Conservation (phyloP, 2,113 vertebrate genomes). For the Festucalex cinctus region DNA sequence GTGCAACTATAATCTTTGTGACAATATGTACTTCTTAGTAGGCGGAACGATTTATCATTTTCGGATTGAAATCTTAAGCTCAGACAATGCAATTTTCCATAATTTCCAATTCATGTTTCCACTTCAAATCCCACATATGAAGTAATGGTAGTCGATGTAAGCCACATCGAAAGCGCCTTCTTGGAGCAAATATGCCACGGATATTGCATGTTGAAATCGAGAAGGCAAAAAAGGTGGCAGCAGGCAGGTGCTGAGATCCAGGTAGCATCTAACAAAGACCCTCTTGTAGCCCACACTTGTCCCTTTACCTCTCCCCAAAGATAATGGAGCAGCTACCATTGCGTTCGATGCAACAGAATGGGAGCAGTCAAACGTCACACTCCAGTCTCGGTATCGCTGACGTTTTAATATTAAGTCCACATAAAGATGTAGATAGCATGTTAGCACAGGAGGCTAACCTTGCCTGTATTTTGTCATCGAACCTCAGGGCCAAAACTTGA, state of each 20-base stretch:
- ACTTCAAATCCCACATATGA: not conserved
- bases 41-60: no score
- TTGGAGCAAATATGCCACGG: not conserved
- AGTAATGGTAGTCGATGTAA: not conserved
- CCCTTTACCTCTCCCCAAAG: slow-evolving; percentile 42
- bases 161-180: not conserved
- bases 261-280: slow-evolving; percentile 58
- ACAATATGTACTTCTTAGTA: no score
- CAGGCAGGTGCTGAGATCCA: slow-evolving; percentile 50
- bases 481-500: not conserved
- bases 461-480: not conserved
- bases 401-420: not conserved
- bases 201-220: slow-evolving; percentile 45
- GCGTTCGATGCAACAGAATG: slow-evolving; percentile 3
- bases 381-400: no score
- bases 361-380: no score
- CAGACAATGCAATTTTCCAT: no score
- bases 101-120: no score
- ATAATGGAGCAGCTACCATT: slow-evolving; percentile 32
- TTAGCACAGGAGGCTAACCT: not conserved
- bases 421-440: not conserved
- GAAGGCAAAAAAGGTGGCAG: slow-evolving; percentile 61
- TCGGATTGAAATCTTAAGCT: no score
- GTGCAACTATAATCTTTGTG: no score
- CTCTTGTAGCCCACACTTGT: slow-evolving; percentile 40